Evolutionary conservation across 64 coral and sea anemone species (phyloP).

Genomic region (Stichodactyla helianthus): DNA sequence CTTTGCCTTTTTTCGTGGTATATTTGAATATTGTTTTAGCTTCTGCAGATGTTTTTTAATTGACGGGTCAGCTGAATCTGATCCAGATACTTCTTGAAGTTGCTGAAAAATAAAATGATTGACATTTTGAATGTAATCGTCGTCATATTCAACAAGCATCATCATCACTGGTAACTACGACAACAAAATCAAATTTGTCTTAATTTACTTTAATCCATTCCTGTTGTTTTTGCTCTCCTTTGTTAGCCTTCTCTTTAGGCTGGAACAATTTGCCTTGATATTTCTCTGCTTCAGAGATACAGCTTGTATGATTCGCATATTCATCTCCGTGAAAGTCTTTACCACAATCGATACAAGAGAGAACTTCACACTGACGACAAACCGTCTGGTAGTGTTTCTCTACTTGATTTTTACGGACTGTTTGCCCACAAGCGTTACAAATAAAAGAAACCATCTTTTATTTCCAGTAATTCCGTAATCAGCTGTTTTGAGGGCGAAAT

Average conservation of each 20-base stretch:
- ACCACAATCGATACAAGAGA: conserved; percentile 94
- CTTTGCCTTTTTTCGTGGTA: conserved; percentile 93
- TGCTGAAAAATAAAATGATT: conserved; percentile 41
- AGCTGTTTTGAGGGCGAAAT: not conserved
- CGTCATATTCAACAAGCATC: not conserved
- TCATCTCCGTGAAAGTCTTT: conserved; percentile 89
- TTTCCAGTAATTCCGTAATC: not conserved
- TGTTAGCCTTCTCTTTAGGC: conserved; percentile 88
- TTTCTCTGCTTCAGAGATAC: conserved; percentile 92
- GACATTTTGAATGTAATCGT: not conserved
- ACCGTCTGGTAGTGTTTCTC: conserved; percentile 89
- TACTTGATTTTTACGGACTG: conserved; percentile 85
- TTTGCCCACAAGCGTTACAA: conserved; percentile 87
- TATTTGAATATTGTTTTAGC: conserved; percentile 75
- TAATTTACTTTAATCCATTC: conserved; percentile 77
- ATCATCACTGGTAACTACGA: not conserved
- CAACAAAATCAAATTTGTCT: not conserved
- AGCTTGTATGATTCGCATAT: conserved; percentile 74
- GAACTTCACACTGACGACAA: conserved; percentile 67
- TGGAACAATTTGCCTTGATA: conserved; percentile 98
- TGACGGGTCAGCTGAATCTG: conserved; percentile 43
- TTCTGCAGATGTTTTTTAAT: conserved; percentile 57
- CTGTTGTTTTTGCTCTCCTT: conserved; percentile 91
- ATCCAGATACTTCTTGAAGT: conserved; percentile 60
- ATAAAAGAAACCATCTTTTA: conserved; percentile 85